Base-by-base conservation (phyloP, 2,888 invertebrate species). In the Acholoe squamosa region DNA sequence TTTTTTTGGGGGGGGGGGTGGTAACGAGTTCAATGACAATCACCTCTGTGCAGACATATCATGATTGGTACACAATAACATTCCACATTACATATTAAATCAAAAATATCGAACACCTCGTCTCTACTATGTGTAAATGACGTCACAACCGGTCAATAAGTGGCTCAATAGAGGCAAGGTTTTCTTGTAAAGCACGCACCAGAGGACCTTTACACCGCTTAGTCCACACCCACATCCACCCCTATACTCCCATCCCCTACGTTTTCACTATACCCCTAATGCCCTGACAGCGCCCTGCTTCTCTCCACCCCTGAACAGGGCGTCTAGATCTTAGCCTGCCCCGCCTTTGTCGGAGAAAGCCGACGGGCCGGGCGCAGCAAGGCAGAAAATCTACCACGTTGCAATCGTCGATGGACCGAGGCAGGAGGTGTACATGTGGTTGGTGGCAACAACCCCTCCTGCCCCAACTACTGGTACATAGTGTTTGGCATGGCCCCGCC, bases 381-480 rank as follows among this genome's bases (percentile, higher is more conserved):
- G 71, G 71, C 71, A 71, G 71, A 71, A 71, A 71, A 71, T 71
- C 71, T 71, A 71, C 71, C 71, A 71, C 25, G 71, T 28, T 71
- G 71, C 71, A 71, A 71, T 71, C 71, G 71, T 28, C 71, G 71
- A 71, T 71, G 71, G 25, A 28, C 71, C 28, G 28, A 16, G 25
- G 71, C 71, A 25, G 71, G 14, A 71, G 25, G 25, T 28, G 25
- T 71, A 25, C 14, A 71, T 71, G 71, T 71, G 71, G 71, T 28
- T 71, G 71, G 12, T 71, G 71, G 71, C 71, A 71, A 28, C 71
- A 0, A 5, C 61, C 28, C 71, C 71, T 7, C 71, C 71, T 28
- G 71, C 71, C 71, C 25, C 43, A 7, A 43, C 5, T 43, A 43
- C 43, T 43, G 10, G 5, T 43, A 7, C 5, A 43, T 7, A 43